A percentile compares a stretch with the other conserved stretches of the same genome.
Evolutionary conservation across 2,888 invertebrate genomes (phyloP).

Genomic region (Melipona bicolor): DNA sequence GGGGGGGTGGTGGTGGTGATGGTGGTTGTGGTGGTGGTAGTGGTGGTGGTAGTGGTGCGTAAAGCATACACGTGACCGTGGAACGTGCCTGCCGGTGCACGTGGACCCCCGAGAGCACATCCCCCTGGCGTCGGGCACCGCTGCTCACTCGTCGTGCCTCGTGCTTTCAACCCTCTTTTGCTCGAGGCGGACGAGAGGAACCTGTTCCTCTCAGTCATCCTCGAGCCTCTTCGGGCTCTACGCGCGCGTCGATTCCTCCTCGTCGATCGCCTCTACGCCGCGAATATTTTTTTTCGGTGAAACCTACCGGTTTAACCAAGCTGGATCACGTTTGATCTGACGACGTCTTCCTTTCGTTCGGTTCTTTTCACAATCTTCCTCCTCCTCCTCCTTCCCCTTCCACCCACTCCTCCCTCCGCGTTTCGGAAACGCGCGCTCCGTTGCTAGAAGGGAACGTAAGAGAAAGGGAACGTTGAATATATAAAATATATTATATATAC

Average conservation of each 20-base stretch:
- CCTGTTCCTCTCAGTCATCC: constrained; percentile 72
- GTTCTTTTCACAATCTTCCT: not conserved
- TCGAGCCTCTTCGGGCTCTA: constrained; percentile 68
- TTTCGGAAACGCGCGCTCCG: not conserved
- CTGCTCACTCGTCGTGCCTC: constrained; percentile 58
- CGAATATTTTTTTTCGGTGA: not conserved
- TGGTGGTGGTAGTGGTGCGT: constrained; percentile 36
- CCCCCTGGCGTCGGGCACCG: constrained; percentile 59
- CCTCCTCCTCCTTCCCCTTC: no score
- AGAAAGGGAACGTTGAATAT: constrained; percentile 16
- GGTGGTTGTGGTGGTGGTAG: not conserved
- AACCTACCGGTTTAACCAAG: not conserved
- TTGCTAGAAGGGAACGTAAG: constrained; percentile 30
- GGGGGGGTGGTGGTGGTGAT: constrained; percentile 14
- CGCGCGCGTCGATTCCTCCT: constrained; percentile 58
- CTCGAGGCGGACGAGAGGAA: constrained; percentile 65
- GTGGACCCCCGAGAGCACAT: constrained; percentile 72
- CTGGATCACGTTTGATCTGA: no score
- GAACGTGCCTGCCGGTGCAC: constrained; percentile 82
- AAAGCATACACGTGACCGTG: constrained; percentile 78
- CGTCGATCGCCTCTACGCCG: not conserved
- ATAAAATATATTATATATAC: not conserved
- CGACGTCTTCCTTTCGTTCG: not conserved
- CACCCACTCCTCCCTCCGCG: no score
- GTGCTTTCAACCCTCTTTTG: constrained; percentile 73